phyloP scores from a whole-genome alignment of 1,140 invertebrate species.

The Panulirus ornatus region DNA sequence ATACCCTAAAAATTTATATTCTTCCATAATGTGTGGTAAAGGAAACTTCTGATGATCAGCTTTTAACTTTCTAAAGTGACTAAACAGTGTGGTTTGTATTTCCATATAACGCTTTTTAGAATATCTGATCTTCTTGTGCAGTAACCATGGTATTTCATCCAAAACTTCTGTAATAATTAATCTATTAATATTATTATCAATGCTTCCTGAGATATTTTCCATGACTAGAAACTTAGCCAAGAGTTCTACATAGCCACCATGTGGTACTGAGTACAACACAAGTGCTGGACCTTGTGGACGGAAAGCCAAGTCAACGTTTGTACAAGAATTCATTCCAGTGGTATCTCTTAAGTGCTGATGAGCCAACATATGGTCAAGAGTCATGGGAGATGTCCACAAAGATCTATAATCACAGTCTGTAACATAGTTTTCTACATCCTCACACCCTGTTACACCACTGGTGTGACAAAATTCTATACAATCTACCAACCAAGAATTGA shows the following conservation, averaged over 20 bases:
- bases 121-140: constrained; percentile 33
- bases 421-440: not conserved
- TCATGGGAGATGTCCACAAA: not conserved
- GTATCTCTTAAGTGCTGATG: not conserved
- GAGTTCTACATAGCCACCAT: constrained; percentile 48
- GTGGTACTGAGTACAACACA: constrained; percentile 57
- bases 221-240: constrained; percentile 48
- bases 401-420: not conserved
- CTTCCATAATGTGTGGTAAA: constrained; percentile 21
- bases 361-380: too few relatives aligned
- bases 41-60: not conserved
- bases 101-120: constrained; percentile 38
- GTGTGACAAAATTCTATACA: constrained; percentile 31
- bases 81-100: constrained; percentile 47
- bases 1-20: constrained; percentile 44
- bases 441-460: not conserved
- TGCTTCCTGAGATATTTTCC: constrained; percentile 30
- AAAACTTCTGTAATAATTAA: constrained; percentile 40
- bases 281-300: constrained; percentile 6
- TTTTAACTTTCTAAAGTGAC: constrained; percentile 30
- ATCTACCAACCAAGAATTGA: constrained; percentile 57
- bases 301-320: not conserved
- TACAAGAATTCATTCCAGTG: not conserved
- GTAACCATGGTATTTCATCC: constrained; percentile 49
- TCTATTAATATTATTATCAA: constrained; percentile 11